Conservation (phyloP, 1,140 invertebrate genomes). For the Drosophila takahashii region DNA sequence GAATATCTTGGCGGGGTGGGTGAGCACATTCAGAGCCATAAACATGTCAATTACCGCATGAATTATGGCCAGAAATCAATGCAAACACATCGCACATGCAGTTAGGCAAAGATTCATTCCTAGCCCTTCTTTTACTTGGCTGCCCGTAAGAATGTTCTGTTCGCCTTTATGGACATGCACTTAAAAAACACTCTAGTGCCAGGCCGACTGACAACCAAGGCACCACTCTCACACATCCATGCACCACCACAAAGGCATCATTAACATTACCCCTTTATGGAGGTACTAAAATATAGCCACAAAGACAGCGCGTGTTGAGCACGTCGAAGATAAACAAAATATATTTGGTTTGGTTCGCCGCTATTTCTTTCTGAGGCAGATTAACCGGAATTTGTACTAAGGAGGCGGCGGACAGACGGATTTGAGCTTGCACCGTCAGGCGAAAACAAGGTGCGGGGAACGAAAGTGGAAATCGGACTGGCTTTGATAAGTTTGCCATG, state of each 20-base stretch:
- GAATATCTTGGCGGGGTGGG: slow-evolving; percentile 21
- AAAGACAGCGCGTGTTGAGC: slow-evolving; percentile 79
- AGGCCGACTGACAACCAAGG: slow-evolving; percentile 48
- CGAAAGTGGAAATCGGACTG: slow-evolving; percentile 2
- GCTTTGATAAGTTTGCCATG: slow-evolving; percentile 14
- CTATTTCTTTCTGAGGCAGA: slow-evolving; percentile 32
- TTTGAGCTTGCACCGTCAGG: background rate
- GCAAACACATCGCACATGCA: slow-evolving; percentile 42
- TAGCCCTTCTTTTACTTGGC: slow-evolving; percentile 24
- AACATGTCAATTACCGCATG: slow-evolving; percentile 77
- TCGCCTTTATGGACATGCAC: slow-evolving; percentile 77
- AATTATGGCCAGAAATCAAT: slow-evolving; percentile 75
- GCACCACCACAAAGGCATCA: slow-evolving; percentile 55
- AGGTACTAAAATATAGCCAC: slow-evolving; percentile 77
- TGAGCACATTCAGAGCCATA: slow-evolving; percentile 40
- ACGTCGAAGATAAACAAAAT: slow-evolving; percentile 80
- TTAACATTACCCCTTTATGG: slow-evolving; percentile 81
- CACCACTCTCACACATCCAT: slow-evolving; percentile 6
- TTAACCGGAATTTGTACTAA: slow-evolving; percentile 35
- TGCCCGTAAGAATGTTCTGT: slow-evolving; percentile 69
- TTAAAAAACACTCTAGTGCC: slow-evolving; percentile 80
- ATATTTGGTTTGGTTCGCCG: slow-evolving; percentile 39
- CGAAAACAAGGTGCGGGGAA: slow-evolving; percentile 30
- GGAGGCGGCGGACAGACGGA: background rate
- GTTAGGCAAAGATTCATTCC: slow-evolving; percentile 7